Percentiles rank a stretch among this genome's conserved stretches.
phyloP scores from a whole-genome alignment of 2,888 invertebrate genomes.

The Sericinus montela region DNA sequence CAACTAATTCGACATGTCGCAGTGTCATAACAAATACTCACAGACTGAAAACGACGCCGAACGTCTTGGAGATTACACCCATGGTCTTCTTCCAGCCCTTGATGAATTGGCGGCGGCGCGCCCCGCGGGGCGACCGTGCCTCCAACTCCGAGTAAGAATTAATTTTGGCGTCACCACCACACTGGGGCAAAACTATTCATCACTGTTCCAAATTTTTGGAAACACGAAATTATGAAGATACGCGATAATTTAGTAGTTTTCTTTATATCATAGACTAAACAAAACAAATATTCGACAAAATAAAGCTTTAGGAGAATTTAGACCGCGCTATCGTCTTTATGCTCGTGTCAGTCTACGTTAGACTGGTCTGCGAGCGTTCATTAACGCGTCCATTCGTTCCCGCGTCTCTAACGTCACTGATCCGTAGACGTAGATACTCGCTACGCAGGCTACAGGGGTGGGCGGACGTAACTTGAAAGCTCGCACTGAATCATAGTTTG shows the following conservation, averaged over 20 bases:
- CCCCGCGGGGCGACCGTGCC: conserved; percentile 67
- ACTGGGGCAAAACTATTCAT: conserved; percentile 40
- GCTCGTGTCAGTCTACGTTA: conserved; percentile 2
- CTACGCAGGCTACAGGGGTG: conserved; percentile 64
- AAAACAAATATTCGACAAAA: background rate
- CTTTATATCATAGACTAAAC: too few relatives aligned
- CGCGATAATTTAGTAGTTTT: background rate
- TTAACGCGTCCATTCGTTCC: conserved; percentile 43
- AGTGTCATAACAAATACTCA: conserved; percentile 74
- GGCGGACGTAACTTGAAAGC: conserved; percentile 50
- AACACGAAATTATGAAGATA: background rate
- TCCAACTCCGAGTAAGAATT: conserved; percentile 63
- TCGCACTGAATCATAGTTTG: conserved; percentile 43
- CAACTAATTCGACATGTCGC: too few relatives aligned
- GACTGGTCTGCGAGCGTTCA: conserved; percentile 18
- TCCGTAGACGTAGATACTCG: conserved; percentile 39
- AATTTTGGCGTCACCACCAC: conserved; percentile 60
- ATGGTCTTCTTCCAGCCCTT: conserved; percentile 80
- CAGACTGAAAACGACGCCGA: conserved; percentile 90
- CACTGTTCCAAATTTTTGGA: conserved; percentile 39
- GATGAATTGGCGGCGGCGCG: conserved; percentile 74
- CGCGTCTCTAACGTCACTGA: conserved; percentile 53
- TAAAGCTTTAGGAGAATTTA: background rate
- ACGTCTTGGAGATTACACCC: conserved; percentile 88
- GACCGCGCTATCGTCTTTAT: conserved; percentile 8